Percentiles rank a stretch among this genome's conserved stretches.
These are phyloP conservation scores for Oryzias curvinotus DNA, from an alignment of 2,113 vertebrate genomes.

Conservation along the genomic window DNA sequence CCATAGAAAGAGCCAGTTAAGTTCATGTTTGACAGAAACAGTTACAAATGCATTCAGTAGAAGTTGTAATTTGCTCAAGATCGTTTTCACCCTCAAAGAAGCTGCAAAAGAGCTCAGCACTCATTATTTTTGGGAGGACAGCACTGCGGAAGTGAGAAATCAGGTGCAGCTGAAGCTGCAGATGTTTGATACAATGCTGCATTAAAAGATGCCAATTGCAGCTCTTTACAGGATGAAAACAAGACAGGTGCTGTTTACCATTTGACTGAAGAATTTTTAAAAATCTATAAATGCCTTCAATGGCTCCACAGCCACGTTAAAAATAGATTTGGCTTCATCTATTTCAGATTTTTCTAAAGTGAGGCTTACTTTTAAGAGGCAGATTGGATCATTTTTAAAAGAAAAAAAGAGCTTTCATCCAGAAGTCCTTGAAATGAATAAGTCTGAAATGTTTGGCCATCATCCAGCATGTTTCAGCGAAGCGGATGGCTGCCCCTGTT, in stretches of 20 bases:
- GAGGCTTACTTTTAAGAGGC: constrained; percentile 5
- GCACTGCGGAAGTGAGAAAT: constrained; percentile 34
- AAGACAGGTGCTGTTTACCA: constrained; percentile 48
- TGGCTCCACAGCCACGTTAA: constrained; percentile 12
- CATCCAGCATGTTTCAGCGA: constrained; percentile 21
- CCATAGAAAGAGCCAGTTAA: constrained; percentile 27
- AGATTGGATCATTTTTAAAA: constrained; percentile 21
- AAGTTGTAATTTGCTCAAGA: constrained; percentile 49
- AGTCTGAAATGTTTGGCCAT: constrained; percentile 25
- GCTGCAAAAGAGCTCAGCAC: constrained; percentile 32
- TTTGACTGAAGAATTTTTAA: constrained; percentile 45
- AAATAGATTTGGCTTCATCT: constrained; percentile 40
- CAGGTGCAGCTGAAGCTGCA: constrained; percentile 47
- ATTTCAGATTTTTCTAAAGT: constrained; percentile 41
- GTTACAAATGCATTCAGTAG: constrained; percentile 10
- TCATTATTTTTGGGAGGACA: constrained; percentile 22
- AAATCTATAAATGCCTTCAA: constrained; percentile 40
- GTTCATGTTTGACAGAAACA: constrained; percentile 34
- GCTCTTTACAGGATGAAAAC: constrained; percentile 48
- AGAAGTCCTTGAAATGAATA: constrained; percentile 37
- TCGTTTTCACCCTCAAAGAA: constrained; percentile 52
- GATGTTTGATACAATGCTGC: constrained; percentile 53
- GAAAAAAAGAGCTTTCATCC: constrained; percentile 35
- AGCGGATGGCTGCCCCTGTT: constrained; percentile 30
- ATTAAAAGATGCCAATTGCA: constrained; percentile 42